These are phyloP conservation scores for Thereva nobilitata DNA, from an alignment of 2,888 invertebrate genomes.

Conservation along the genomic window DNA sequence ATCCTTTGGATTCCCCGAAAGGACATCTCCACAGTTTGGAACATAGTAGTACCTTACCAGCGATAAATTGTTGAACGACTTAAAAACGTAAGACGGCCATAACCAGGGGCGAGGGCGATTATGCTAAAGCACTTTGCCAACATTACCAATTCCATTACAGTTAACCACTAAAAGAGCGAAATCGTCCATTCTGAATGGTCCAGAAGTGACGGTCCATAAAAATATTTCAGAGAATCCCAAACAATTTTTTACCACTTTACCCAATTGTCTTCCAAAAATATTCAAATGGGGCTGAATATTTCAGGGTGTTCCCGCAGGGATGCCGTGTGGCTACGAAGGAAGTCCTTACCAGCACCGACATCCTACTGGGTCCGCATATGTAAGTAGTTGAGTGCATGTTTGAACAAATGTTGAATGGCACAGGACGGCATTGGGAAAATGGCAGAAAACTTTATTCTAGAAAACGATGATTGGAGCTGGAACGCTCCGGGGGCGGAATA, in stretches of 20 bases:
- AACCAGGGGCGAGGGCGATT: conserved; percentile 35
- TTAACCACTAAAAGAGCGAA: conserved; percentile 28
- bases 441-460: conserved; percentile 6
- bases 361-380: conserved; percentile 16
- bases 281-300: conserved; percentile 36
- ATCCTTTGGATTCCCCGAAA: no score
- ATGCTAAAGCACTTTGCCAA: conserved; percentile 36
- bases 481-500: not conserved
- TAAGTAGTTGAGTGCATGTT: conserved; percentile 26
- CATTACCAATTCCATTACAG: conserved; percentile 37
- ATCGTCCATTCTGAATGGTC: conserved; percentile 15
- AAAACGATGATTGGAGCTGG: conserved; percentile 27
- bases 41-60: not conserved
- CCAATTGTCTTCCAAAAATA: conserved; percentile 37
- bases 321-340: conserved; percentile 1
- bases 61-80: conserved; percentile 4
- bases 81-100: conserved; percentile 1
- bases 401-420: conserved; percentile 28
- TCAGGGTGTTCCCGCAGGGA: conserved; percentile 12
- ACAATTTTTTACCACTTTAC: conserved; percentile 38
- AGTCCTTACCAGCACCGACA: not conserved
- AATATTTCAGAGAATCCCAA: conserved; percentile 37
- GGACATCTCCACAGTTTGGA: not conserved
- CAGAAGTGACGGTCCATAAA: conserved; percentile 35
- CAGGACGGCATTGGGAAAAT: conserved; percentile 16